Evolutionary conservation across 2,888 invertebrate species (phyloP).

Genomic region (Tribolium freemani): DNA sequence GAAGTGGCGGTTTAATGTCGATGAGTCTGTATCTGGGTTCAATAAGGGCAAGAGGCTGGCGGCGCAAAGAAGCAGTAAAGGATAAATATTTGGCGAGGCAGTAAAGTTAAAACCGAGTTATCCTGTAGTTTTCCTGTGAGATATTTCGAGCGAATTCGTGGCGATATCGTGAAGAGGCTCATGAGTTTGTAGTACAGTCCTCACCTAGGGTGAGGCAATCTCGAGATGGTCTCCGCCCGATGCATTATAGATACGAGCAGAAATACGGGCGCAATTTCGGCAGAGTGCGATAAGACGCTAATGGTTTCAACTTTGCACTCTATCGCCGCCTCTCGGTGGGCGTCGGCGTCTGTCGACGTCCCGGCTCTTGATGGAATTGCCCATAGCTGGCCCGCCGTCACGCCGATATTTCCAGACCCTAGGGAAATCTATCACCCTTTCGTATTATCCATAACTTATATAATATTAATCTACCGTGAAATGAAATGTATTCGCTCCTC

Average conservation of each 20-base stretch:
- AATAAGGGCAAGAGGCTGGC: slow-evolving; percentile 8
- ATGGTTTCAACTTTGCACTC: slow-evolving; percentile 74
- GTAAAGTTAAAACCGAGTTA: slow-evolving; percentile 50
- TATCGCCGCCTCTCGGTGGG: slow-evolving; percentile 64
- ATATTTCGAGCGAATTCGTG: slow-evolving; percentile 54
- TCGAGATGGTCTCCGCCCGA: slow-evolving; percentile 63
- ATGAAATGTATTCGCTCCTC: slow-evolving; percentile 65
- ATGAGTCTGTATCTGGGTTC: neutral
- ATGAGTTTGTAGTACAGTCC: slow-evolving; percentile 53
- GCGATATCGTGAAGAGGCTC: slow-evolving; percentile 53
- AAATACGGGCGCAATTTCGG: slow-evolving; percentile 71
- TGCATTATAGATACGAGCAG: slow-evolving; percentile 69
- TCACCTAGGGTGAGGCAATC: slow-evolving; percentile 60
- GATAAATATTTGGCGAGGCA: slow-evolving; percentile 39
- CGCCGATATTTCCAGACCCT: slow-evolving; percentile 55
- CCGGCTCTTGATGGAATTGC: slow-evolving; percentile 52
- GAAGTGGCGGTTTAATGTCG: neutral
- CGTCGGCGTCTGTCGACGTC: slow-evolving; percentile 53
- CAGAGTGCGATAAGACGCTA: slow-evolving; percentile 71
- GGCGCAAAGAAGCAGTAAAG: slow-evolving; percentile 45
- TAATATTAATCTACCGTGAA: slow-evolving; percentile 70
- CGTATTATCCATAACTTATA: slow-evolving; percentile 69
- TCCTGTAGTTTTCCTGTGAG: slow-evolving; percentile 49
- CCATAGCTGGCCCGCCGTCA: slow-evolving; percentile 41
- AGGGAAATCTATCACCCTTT: slow-evolving; percentile 70